These are phyloP conservation scores for Cherax quadricarinatus DNA, from an alignment of 1,140 invertebrate species.

Conservation along the genomic window DNA sequence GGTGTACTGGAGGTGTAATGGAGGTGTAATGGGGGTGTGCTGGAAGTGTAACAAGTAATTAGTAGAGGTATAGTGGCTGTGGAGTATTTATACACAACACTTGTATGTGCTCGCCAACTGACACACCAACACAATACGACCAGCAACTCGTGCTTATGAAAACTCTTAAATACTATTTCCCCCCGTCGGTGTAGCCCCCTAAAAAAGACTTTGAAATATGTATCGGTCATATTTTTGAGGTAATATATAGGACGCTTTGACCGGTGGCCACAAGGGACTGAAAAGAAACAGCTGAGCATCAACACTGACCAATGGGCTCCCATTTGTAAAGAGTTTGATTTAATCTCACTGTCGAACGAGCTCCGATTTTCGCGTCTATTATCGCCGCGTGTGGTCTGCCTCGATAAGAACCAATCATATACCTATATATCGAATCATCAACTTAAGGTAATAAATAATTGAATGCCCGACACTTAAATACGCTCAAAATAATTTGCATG, in stretches of 20 bases:
- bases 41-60: neutral
- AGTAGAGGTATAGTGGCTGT: neutral
- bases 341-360: slow-evolving; percentile 22
- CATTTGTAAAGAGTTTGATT: slow-evolving; percentile 24
- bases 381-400: slow-evolving; percentile 57
- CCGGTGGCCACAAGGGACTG: neutral
- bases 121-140: neutral
- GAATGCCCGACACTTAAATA: slow-evolving; percentile 48
- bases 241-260: slow-evolving; percentile 22
- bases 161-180: neutral
- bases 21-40: neutral
- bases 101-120: neutral
- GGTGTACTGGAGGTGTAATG: neutral
- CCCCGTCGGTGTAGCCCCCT: neutral
- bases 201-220: neutral
- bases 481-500: slow-evolving; percentile 61
- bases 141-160: neutral
- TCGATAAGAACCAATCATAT: slow-evolving; percentile 50
- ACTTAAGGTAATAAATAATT: slow-evolving; percentile 60
- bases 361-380: slow-evolving; percentile 34
- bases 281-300: slow-evolving; percentile 14
- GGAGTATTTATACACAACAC: neutral
- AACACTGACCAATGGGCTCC: slow-evolving; percentile 22
- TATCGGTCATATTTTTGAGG: neutral
- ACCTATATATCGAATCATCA: slow-evolving; percentile 67